A percentile compares a stretch with the other conserved stretches of the same genome.
phyloP scores from a whole-genome alignment of 2,113 vertebrate genomes.

The Chrysochloris asiatica region DNA sequence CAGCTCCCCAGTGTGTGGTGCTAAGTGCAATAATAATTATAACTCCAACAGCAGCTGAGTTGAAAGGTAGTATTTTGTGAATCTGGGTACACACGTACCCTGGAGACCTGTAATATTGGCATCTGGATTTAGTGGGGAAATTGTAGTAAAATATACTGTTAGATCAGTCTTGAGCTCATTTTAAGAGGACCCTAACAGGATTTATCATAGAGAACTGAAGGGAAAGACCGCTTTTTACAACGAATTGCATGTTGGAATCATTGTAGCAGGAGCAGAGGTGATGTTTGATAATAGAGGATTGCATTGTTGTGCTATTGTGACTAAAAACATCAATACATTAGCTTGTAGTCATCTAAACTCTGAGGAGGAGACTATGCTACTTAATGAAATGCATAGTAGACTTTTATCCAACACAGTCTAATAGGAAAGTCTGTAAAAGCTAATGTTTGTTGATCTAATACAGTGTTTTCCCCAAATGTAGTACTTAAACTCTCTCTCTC shows the following conservation, averaged over 20 bases:
- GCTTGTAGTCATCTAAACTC: not conserved
- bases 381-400: not conserved
- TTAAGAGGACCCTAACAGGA: slow-evolving; percentile 6
- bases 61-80: slow-evolving; percentile 28
- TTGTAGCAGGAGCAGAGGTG: not conserved
- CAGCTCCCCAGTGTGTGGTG: not conserved
- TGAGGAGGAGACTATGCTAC: not conserved
- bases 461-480: not conserved
- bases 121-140: slow-evolving; percentile 20
- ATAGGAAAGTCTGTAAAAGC: not conserved
- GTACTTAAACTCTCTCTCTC: not conserved
- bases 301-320: not conserved
- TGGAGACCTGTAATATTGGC: not conserved
- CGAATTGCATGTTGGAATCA: not conserved
- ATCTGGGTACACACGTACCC: not conserved
- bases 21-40: not conserved
- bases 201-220: not conserved
- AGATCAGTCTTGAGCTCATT: slow-evolving; percentile 29
- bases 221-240: not conserved
- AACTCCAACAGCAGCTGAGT: slow-evolving; percentile 10
- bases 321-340: not conserved
- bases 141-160: not conserved
- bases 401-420: not conserved
- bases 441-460: not conserved
- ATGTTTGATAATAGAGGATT: not conserved